Base-by-base conservation (phyloP, 2,797 vertebrate genomes). In the Falco novaeseelandiae region DNA sequence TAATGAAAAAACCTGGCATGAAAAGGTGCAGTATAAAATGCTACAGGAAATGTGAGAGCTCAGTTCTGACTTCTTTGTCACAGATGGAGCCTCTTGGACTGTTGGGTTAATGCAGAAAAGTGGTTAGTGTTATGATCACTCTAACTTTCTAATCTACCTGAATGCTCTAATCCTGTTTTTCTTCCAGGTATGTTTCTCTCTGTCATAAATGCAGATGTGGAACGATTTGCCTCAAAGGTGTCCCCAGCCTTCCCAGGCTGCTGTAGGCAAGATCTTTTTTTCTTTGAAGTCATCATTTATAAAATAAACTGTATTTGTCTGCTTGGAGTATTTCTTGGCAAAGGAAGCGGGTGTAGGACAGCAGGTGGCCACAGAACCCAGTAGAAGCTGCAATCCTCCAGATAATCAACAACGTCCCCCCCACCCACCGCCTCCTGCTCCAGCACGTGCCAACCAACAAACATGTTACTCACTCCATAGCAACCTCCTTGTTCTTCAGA, bases 401-500 rank as follows among this genome's bases (percentile, higher is more conserved):
- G 88, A 93, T 93, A 90, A 94, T 92, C 89, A 93, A 57, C 80
- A 62, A 29, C 14, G 16, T 80, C 27, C 48, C 42, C 52, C 10
- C 36, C 9, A 1, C 10, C 36, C 9, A 1, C 70, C 25, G 76
- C 74, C 67, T 67, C 63, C 55, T 57, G 29, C 73, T 70, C 32
- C 95, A 67, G 93, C 89, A 65, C 22, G 15, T 91, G 83, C 96
- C 95, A 96, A 44, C 49, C 91, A 93, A 87, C 93, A 97, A 96
- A 96, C 85, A 62, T 14, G 65, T 94, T 96, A 94, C 95, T 96
- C 84, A 49, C 95, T 83, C 34, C 65, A 52, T 73, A 95, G 95
- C 94, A 92, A 96, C 91, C 81, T 97, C 59, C 86, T 92, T 30
- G 10, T 97, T 97, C 81, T 93, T 96, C 90, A 93, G 83, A 96